Conservation (phyloP, 1,140 invertebrate species). For the Brachionus asplanchnoidis region DNA sequence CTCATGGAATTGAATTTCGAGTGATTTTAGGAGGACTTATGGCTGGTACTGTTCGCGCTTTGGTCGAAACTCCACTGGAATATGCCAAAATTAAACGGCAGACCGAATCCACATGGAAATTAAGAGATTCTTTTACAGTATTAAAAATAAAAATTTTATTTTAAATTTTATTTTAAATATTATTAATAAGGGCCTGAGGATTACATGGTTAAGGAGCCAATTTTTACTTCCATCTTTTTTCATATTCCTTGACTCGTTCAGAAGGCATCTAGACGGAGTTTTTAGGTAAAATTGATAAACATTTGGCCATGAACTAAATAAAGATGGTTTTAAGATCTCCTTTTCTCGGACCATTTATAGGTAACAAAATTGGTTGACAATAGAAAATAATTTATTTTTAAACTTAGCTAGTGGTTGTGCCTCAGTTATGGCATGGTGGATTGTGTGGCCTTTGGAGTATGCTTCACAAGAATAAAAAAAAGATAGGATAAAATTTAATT, state of each 20-base stretch:
- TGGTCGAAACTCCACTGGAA: constrained; percentile 53
- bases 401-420: constrained; percentile 48
- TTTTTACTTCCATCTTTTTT: constrained; percentile 51
- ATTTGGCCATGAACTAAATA: background rate
- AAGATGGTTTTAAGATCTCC: constrained; percentile 42
- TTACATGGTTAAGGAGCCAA: constrained; percentile 49
- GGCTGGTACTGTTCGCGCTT: constrained; percentile 48
- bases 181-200: constrained; percentile 48
- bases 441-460: constrained; percentile 53
- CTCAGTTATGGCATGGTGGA: constrained; percentile 53
- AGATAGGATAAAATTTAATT: background rate
- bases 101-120: constrained; percentile 48
- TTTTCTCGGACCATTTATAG: constrained; percentile 50
- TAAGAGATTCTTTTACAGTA: constrained; percentile 49
- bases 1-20: constrained; percentile 49
- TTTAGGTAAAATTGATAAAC: constrained; percentile 45
- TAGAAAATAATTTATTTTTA: background rate
- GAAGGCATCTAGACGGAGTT: constrained; percentile 49
- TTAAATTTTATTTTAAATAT: no score
- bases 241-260: constrained; percentile 48
- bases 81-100: constrained; percentile 52
- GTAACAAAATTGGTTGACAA: background rate
- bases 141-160: no score
- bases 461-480: background rate
- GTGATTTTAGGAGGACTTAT: constrained; percentile 48